phyloP scores from a whole-genome alignment of 1,140 invertebrate species.

The Drosophila nasuta region DNA sequence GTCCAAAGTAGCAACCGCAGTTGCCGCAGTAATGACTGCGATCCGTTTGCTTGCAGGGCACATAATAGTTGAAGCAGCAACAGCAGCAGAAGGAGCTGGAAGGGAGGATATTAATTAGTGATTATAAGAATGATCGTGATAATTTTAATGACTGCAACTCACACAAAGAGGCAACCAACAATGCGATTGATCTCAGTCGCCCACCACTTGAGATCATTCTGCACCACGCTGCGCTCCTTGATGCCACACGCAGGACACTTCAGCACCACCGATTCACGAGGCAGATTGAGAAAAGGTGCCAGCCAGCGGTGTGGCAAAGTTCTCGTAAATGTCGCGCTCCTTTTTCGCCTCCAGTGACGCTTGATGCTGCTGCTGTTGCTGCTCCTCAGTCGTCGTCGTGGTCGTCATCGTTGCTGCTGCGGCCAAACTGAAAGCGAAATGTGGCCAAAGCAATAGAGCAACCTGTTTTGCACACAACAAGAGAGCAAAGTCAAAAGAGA shows the following conservation, averaged over 20 bases:
- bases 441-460: slow-evolving; percentile 24
- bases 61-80: slow-evolving; percentile 71
- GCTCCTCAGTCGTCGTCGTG: slow-evolving; percentile 35
- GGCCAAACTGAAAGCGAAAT: slow-evolving; percentile 56
- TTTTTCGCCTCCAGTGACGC: slow-evolving; percentile 39
- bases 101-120: background rate
- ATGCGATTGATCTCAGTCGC: slow-evolving; percentile 74
- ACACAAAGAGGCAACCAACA: slow-evolving; percentile 81
- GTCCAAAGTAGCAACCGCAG: slow-evolving; percentile 80
- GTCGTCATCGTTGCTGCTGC: slow-evolving; percentile 47
- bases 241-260: slow-evolving; percentile 76
- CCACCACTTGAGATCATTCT: slow-evolving; percentile 81
- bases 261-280: slow-evolving; percentile 60
- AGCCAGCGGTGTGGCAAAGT: slow-evolving; percentile 78
- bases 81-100: slow-evolving; percentile 74
- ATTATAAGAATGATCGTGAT: no score
- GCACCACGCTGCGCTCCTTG: slow-evolving; percentile 59
- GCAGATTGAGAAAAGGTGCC: slow-evolving; percentile 76
- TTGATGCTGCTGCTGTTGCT: slow-evolving; percentile 42
- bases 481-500: slow-evolving; percentile 13
- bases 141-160: slow-evolving; percentile 13
- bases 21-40: slow-evolving; percentile 81
- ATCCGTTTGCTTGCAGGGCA: slow-evolving; percentile 78
- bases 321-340: slow-evolving; percentile 74
- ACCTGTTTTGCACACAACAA: slow-evolving; percentile 51